Percentiles rank a stretch among this genome's conserved stretches.
Evolutionary conservation across 2,888 invertebrate genomes (phyloP).

Genomic region (Sycophila texana): DNA sequence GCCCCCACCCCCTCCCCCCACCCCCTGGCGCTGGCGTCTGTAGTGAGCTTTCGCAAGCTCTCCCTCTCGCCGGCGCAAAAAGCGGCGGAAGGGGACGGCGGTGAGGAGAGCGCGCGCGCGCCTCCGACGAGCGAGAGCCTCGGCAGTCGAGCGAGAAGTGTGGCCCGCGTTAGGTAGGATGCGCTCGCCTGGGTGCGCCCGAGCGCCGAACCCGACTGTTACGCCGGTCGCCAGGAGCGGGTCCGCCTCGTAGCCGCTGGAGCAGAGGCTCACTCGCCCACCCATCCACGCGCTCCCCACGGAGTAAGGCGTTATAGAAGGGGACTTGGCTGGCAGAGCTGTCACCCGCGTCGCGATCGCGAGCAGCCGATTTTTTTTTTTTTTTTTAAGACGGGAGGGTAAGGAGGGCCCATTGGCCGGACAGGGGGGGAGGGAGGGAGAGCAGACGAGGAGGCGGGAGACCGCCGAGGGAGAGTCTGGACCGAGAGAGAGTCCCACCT

Average conservation of each 20-base stretch:
- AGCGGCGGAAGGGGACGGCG: slow-evolving; percentile 54
- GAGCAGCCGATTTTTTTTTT: not conserved
- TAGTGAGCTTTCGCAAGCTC: not conserved
- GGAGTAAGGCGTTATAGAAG: not conserved
- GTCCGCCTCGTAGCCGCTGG: not conserved
- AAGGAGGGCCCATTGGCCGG: slow-evolving; percentile 45
- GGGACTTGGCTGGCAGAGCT: not conserved
- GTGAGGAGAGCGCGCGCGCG: slow-evolving; percentile 55
- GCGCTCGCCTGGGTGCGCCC: slow-evolving; percentile 64
- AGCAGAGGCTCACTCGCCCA: not conserved
- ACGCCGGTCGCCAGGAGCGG: not conserved
- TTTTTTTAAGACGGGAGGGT: not conserved
- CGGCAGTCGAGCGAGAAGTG: slow-evolving; percentile 68
- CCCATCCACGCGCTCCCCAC: not conserved
- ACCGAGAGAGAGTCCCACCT: slow-evolving; percentile 66
- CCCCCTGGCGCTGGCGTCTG: not conserved
- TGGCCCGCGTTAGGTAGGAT: slow-evolving; percentile 74
- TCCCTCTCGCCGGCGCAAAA: slow-evolving; percentile 40
- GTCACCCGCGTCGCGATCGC: not conserved
- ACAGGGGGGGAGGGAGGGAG: slow-evolving; percentile 21
- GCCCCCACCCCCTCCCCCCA: not conserved
- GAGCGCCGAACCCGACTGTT: slow-evolving; percentile 3
- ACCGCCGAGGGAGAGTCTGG: slow-evolving; percentile 62
- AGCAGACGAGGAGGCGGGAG: slow-evolving; percentile 43
- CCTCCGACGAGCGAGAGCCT: slow-evolving; percentile 10